phyloP scores from a whole-genome alignment of 2,888 invertebrate genomes.

The Cheiracanthium punctorium region DNA sequence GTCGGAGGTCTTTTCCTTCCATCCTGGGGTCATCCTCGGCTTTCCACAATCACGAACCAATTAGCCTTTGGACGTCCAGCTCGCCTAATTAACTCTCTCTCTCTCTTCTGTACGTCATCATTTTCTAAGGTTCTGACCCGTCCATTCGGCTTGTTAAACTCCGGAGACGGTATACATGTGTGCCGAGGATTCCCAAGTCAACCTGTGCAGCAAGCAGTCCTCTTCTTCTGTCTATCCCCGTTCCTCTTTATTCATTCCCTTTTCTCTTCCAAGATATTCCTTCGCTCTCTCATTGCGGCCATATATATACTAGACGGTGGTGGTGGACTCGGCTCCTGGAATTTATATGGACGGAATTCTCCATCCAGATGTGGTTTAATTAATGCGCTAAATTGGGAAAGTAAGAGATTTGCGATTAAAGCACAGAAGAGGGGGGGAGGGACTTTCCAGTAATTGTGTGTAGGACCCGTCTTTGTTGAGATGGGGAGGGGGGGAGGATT shows the following conservation, averaged over 20 bases:
- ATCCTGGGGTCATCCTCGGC: slow-evolving; percentile 44
- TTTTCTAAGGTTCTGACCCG: slow-evolving; percentile 24
- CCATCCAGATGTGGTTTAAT: slow-evolving; percentile 13
- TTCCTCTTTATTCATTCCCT: too few relatives aligned
- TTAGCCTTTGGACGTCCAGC: slow-evolving; percentile 60
- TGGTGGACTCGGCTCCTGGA: slow-evolving; percentile 16
- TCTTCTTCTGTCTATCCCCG: neutral
- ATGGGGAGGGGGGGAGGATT: neutral
- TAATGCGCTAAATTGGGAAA: slow-evolving; percentile 24
- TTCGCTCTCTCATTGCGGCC: slow-evolving; percentile 4
- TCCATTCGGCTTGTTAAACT: slow-evolving; percentile 50
- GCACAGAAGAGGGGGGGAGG: too few relatives aligned
- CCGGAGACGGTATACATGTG: slow-evolving; percentile 47
- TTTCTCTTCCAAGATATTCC: neutral
- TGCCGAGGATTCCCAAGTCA: slow-evolving; percentile 30
- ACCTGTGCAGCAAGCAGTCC: neutral
- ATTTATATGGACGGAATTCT: slow-evolving; percentile 7
- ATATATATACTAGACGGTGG: slow-evolving; percentile 18
- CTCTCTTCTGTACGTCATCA: slow-evolving; percentile 20
- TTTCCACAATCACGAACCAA: slow-evolving; percentile 62
- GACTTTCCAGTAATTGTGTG: slow-evolving; percentile 17
- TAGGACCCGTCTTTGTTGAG: too few relatives aligned
- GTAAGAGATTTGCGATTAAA: slow-evolving; percentile 14
- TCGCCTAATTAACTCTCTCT: slow-evolving; percentile 55
- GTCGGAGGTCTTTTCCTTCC: neutral